A percentile compares a stretch with the other conserved stretches of the same genome.
Conservation (phyloP, 2,113 vertebrate genomes). For the Panthera tigris region DNA sequence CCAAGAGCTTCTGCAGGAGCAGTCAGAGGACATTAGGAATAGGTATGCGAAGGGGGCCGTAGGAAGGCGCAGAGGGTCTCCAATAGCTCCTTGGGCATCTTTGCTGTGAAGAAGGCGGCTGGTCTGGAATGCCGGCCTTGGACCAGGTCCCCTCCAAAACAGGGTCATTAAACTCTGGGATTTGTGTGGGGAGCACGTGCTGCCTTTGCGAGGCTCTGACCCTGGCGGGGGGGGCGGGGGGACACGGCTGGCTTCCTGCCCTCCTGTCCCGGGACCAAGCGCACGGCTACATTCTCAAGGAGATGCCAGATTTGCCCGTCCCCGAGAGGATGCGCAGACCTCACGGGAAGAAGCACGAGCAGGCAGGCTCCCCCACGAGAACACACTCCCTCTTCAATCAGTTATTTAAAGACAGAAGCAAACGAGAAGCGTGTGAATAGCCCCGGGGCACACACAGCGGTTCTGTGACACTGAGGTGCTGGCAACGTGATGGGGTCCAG, state of each 20-base stretch:
- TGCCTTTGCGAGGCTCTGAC: no score
- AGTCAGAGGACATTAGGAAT: not conserved
- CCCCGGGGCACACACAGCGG: not conserved
- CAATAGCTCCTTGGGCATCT: no score
- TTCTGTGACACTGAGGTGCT: not conserved
- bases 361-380: not conserved
- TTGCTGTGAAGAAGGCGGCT: not conserved
- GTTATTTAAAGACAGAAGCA: not conserved
- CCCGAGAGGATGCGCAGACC: not conserved
- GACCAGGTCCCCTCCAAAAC: no score
- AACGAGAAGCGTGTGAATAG: not conserved
- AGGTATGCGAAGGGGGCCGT: not conserved
- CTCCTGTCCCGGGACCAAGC: no score
- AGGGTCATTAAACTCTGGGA: no score
- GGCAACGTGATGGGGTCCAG: no score
- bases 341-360: not conserved
- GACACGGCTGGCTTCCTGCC: rapidly evolving
- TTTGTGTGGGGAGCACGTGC: rapidly evolving
- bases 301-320: not conserved
- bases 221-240: not conserved
- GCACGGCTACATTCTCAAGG: not conserved
- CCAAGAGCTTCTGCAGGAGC: not conserved
- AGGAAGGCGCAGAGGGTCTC: not conserved
- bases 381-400: no score
- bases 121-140: not conserved